A percentile compares a stretch with the other conserved stretches of the same genome.
Evolutionary conservation across 1,140 invertebrate genomes (phyloP).

Genomic region (Philaenus spumarius): DNA sequence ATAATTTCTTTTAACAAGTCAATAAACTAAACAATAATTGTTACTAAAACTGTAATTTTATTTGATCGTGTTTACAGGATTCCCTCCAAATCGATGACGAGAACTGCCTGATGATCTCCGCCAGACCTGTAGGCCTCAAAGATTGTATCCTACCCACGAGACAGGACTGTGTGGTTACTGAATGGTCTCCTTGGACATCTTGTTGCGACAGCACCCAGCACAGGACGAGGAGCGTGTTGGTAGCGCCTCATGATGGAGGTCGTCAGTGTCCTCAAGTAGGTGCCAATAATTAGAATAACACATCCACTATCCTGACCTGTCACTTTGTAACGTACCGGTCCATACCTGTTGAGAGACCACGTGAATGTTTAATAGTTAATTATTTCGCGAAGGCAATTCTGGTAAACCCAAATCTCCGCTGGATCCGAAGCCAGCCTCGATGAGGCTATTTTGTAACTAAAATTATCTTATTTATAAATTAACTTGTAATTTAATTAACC

Average conservation of each 20-base stretch:
- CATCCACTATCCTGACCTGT: too few relatives aligned
- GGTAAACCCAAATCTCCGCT: too few relatives aligned
- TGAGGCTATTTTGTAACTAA: too few relatives aligned
- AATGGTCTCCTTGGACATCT: slow-evolving; percentile 33
- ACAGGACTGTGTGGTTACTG: slow-evolving; percentile 36
- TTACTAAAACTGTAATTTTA: background rate
- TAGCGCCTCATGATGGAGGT: slow-evolving; percentile 34
- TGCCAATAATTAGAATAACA: too few relatives aligned
- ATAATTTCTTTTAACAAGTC: background rate
- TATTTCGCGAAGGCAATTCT: too few relatives aligned
- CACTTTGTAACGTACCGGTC: too few relatives aligned
- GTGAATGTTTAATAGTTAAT: too few relatives aligned
- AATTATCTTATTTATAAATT: too few relatives aligned
- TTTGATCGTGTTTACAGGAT: slow-evolving; percentile 22
- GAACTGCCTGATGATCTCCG: slow-evolving; percentile 33
- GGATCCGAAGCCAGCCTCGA: too few relatives aligned
- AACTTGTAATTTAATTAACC: too few relatives aligned
- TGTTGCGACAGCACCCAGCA: slow-evolving; percentile 30
- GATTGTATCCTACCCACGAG: slow-evolving; percentile 32
- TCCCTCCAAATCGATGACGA: slow-evolving; percentile 32
- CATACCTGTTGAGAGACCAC: too few relatives aligned
- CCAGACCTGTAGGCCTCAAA: slow-evolving; percentile 28
- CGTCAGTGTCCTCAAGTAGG: slow-evolving; percentile 34
- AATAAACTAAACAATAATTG: background rate
- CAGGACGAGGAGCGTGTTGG: slow-evolving; percentile 30